Evolutionary conservation across 2,888 invertebrate species (phyloP), one percentile per base, ranked within the genome.

Genomic region (Thera britannica): DNA sequence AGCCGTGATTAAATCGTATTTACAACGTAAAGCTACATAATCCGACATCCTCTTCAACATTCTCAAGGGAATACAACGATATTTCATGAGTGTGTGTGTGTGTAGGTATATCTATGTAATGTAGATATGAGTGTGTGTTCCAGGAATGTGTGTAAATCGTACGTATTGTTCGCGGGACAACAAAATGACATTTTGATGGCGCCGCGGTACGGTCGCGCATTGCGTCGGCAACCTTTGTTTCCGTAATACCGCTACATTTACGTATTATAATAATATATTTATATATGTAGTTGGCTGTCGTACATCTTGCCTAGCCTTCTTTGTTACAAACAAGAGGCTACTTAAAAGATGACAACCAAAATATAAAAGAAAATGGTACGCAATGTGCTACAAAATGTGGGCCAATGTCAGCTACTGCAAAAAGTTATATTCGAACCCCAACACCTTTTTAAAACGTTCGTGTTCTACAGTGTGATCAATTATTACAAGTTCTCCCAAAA

Each of bases 121-220:
- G 5, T 41, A 7, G 5, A 41, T 41, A 41, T 49, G 0, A 23
- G 51, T 51, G 51, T 23, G 52, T 52, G 23, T 34, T 52, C 8
- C 52, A 34, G 9, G 52, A 52, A 52, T 34, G 34, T 52, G 52
- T 52, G 34, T 34, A 12, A 56, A 56, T 38, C 44, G 34, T 34
- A 34, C 49, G 23, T 49, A 57, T 57, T 59, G 44, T 41, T 23
- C 2, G 57, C 46, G 60, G 38, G 65, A 65, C 65, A 58, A 65
- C 58, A 46, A 57, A 52, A 66, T 61, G 52, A 57, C 57, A 61
- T 61, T 61, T 51, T 57, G 52, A 51, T 57, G 41, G 56, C n/a
- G 57, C 8, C 48, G 49, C 52, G 63, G 51, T 54, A 51, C n/a
- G 38, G 36, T 11, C 56, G 36, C 41, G 41, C 64, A 36, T 46